phyloP scores from a whole-genome alignment of 2,797 vertebrate genomes.

The Rhabdomys pumilio region DNA sequence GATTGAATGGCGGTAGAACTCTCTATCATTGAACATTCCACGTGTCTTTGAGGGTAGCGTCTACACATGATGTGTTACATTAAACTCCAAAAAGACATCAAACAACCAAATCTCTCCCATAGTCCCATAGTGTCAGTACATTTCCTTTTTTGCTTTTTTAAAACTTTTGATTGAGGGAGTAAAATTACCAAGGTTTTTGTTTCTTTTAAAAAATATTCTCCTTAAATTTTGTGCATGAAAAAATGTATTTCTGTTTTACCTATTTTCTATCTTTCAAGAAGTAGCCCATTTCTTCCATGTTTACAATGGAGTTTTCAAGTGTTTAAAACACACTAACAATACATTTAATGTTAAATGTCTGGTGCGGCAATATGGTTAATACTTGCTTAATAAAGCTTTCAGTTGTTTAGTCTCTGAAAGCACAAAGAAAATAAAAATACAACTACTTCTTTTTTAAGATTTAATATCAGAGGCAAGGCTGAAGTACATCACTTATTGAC shows the following conservation, averaged over 20 bases:
- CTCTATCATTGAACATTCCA: background rate
- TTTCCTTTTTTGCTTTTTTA: background rate
- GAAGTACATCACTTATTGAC: conserved; percentile 59
- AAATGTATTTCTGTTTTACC: conserved; percentile 13
- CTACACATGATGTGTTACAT: background rate
- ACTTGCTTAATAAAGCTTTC: conserved; percentile 49
- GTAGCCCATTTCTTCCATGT: background rate
- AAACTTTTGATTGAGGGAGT: background rate
- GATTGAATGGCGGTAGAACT: background rate
- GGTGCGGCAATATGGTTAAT: conserved; percentile 30
- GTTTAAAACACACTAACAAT: conserved; percentile 3
- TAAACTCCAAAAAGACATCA: background rate
- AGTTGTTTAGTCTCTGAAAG: conserved; percentile 69
- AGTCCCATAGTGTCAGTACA: background rate
- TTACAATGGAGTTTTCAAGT: conserved; percentile 59
- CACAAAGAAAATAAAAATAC: conserved; percentile 56
- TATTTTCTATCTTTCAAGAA: conserved; percentile 58
- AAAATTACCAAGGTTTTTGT: conserved; percentile 57
- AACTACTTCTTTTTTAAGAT: conserved; percentile 8
- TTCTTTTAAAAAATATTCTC: background rate
- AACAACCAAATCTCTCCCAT: background rate
- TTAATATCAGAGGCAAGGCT: conserved; percentile 25
- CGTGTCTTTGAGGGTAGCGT: background rate
- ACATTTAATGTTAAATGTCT: conserved; percentile 51
- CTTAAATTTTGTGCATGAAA: conserved; percentile 55